A percentile compares a stretch with the other conserved stretches of the same genome.
phyloP scores from a whole-genome alignment of 1,140 invertebrate genomes.

The Aphaenogaster rudis region DNA sequence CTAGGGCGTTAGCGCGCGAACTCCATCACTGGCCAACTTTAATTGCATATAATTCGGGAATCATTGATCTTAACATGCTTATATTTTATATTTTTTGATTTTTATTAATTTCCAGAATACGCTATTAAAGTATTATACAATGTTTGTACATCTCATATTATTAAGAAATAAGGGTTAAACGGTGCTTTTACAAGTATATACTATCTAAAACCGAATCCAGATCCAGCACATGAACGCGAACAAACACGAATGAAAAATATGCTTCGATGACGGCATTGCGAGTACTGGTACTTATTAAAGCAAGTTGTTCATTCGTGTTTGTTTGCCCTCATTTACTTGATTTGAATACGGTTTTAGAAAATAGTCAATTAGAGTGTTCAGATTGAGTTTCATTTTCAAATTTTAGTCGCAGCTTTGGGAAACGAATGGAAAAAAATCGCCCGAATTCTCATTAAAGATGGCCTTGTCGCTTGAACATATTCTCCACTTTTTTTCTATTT shows the following conservation, averaged over 20 bases:
- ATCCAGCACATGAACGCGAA: not conserved
- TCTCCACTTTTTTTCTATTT: constrained; percentile 28
- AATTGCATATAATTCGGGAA: not conserved
- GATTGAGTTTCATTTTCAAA: not conserved
- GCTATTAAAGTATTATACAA: not conserved
- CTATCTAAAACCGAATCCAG: not conserved
- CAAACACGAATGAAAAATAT: not conserved
- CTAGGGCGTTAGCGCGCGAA: not conserved
- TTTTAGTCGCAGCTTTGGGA: constrained; percentile 72
- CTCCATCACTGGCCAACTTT: not conserved
- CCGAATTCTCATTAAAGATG: constrained; percentile 78
- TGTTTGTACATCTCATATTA: not conserved
- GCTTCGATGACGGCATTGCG: not conserved
- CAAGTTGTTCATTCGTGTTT: not conserved
- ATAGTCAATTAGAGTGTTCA: not conserved
- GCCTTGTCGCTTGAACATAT: constrained; percentile 69
- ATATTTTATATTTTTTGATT: not conserved
- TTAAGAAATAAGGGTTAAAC: not conserved
- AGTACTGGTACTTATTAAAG: not conserved
- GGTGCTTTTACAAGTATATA: not conserved
- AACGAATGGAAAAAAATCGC: constrained; percentile 76
- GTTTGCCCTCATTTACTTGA: not conserved
- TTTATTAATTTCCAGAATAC: not conserved
- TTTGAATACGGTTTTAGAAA: not conserved
- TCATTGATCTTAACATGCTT: not conserved